Evolutionary conservation across 53 echinoderm and acorn worm species (phyloP).

Genomic region (Holothuria leucospilota): DNA sequence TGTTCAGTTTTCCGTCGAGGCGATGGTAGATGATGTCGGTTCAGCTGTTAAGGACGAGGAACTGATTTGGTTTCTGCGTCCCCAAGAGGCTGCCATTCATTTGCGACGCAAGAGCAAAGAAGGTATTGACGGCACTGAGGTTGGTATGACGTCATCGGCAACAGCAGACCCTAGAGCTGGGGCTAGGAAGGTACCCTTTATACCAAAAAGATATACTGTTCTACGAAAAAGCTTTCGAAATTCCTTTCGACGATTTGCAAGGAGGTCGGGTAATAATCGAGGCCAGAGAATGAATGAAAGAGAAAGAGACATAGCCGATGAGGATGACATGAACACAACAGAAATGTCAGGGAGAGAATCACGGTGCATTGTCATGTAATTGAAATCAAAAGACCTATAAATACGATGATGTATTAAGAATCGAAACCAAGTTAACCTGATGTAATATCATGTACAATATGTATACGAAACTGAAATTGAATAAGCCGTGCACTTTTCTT

Average conservation of each 20-base stretch:
- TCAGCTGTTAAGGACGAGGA: slow-evolving; percentile 65
- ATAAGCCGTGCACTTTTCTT: too few species aligned
- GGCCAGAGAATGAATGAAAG: too few species aligned
- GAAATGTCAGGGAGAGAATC: background rate
- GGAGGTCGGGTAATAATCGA: background rate
- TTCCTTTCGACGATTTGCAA: background rate
- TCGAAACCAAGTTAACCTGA: too few species aligned
- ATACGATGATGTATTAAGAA: too few species aligned
- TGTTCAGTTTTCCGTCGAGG: slow-evolving; percentile 63
- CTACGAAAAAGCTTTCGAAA: slow-evolving; percentile 23
- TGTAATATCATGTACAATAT: too few species aligned
- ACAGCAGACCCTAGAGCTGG: slow-evolving; percentile 29
- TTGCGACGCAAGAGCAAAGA: slow-evolving; percentile 31
- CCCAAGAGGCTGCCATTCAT: slow-evolving; percentile 78
- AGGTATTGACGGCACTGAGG: background rate
- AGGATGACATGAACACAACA: too few species aligned
- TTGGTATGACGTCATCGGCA: background rate
- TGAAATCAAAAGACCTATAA: too few species aligned
- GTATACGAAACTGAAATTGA: too few species aligned
- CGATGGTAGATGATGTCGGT: slow-evolving; percentile 69
- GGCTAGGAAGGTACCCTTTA: slow-evolving; percentile 59
- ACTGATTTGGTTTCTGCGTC: slow-evolving; percentile 94
- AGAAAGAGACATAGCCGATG: background rate
- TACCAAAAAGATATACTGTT: slow-evolving; percentile 60
- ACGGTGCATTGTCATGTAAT: slow-evolving; percentile 10